Evolutionary conservation across 2,888 invertebrate species (phyloP).

Genomic region (Pecten maximus): DNA sequence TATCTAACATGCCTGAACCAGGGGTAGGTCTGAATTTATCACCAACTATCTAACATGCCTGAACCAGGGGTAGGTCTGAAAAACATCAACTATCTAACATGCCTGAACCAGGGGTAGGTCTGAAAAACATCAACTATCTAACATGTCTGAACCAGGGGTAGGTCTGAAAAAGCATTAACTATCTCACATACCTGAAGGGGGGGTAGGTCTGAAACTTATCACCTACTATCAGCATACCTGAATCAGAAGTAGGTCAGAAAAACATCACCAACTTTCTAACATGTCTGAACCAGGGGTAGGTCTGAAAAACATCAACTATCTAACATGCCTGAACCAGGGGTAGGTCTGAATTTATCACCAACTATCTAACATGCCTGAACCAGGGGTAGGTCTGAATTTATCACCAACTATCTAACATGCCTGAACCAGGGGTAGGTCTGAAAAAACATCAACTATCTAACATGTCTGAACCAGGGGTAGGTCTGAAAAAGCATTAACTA

Average conservation of each 20-base stretch:
- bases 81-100: constrained; percentile 71
- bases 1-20: neutral
- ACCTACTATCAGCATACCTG: constrained; percentile 73
- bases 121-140: constrained; percentile 59
- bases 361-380: neutral
- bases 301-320: neutral
- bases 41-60: neutral
- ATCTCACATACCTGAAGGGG: neutral
- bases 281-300: neutral
- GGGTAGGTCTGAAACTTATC: neutral
- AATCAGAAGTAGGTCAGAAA: constrained; percentile 73
- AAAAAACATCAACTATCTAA: constrained; percentile 61
- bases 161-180: constrained; percentile 43
- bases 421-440: constrained; percentile 46
- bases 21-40: neutral
- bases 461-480: constrained; percentile 77
- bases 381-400: neutral
- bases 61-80: neutral
- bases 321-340: neutral
- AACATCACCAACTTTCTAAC: neutral
- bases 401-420: constrained; percentile 73
- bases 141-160: constrained; percentile 77
- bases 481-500: constrained; percentile 41
- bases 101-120: constrained; percentile 56
- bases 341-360: neutral